Base-by-base conservation (phyloP, 2,888 invertebrate genomes). In the Lasiommata megera region DNA sequence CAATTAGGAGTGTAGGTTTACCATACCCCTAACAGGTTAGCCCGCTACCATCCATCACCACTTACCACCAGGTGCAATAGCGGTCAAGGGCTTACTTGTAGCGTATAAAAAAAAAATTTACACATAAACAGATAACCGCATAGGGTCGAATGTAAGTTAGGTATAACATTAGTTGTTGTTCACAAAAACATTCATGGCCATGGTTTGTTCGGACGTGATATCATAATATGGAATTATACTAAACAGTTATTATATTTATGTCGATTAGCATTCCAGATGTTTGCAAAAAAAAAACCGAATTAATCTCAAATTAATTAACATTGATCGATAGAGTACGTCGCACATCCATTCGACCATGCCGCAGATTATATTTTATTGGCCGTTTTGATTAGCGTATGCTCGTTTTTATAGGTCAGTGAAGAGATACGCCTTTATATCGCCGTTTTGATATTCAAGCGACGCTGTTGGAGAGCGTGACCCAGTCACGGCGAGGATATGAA, bases 381-480 rank as follows among this genome's bases (percentile, higher is more conserved):
- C 9, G 16, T 29, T 55, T 46, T 55, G 46, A 55, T 52, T 47
- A 56, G 43, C 31, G 46, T 37, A 43, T 29, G 36, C 31, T 31
- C 31, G 43, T 47, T 53, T 58, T 60, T 51, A 56, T 64, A 55
- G 62, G 62, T 55, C 57, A 59, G 55, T 61, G 55, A 44, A 58
- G 46, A 61, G 44, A 62, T 56, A 56, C 54, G 58, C 57, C 57
- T 65, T 51, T 59, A 53, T 54, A 62, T 56, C 47, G 37, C 31
- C 44, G 54, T 51, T 41, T 64, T 63, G 51, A 61, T 58, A 65
- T 61, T 63, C 65, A 60, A 58, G 63, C 60, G 63, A 60, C 63
- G 61, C 54, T 60, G 56, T 61, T 63, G 60, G 63, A 63, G 63
- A 65, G 60, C 61, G 57, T 61, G 65, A 63, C 65, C 63, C 41